Conservation (phyloP, 2,113 vertebrate genomes). For the Picathartes gymnocephalus region DNA sequence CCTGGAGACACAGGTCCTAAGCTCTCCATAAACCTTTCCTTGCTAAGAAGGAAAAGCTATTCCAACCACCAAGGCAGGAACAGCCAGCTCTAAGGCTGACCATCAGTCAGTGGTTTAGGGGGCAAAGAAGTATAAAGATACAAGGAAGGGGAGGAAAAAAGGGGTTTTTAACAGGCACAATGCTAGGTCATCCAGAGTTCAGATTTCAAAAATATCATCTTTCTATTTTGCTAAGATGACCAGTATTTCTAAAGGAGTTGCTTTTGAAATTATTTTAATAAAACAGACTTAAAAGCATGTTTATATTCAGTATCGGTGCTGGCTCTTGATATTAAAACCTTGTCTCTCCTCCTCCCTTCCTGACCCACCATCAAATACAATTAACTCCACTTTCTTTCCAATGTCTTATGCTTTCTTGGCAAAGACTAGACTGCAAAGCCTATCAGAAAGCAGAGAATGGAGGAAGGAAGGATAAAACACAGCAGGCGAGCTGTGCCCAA, state of each 20-base stretch:
- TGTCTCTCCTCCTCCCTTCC: neutral
- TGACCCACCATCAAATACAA: neutral
- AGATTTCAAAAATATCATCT: neutral
- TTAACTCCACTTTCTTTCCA: constrained; percentile 27
- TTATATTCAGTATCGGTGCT: neutral
- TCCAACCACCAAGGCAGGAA: neutral
- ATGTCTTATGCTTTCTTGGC: constrained; percentile 20
- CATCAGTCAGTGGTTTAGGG: neutral
- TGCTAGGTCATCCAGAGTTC: neutral
- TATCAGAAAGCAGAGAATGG: neutral
- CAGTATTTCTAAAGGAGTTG: neutral
- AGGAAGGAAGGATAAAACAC: constrained; percentile 20
- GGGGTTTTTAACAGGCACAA: rapidly evolving
- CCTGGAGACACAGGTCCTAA: neutral
- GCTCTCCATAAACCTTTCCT: neutral
- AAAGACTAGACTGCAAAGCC: neutral
- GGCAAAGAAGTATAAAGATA: neutral
- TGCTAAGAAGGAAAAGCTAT: neutral
- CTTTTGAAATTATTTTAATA: neutral
- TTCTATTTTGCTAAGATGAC: neutral
- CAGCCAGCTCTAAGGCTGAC: neutral
- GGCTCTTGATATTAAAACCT: neutral
- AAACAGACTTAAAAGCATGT: neutral
- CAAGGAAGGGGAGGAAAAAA: too few species aligned
- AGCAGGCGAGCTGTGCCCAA: neutral